phyloP scores from a whole-genome alignment of 2,888 invertebrate species.

The Creontiades dilutus region DNA sequence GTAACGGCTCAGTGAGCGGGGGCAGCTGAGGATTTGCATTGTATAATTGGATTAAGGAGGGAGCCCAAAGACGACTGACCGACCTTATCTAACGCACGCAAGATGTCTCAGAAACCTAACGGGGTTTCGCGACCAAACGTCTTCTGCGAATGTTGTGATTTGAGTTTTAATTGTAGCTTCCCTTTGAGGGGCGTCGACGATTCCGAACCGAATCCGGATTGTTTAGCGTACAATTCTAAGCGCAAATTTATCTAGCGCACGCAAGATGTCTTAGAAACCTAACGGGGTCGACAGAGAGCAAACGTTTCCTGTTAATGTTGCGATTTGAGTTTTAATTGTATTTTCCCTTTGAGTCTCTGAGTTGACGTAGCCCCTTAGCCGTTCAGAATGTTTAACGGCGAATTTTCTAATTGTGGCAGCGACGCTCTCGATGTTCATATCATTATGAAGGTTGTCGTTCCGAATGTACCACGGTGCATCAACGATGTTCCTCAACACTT shows the following conservation, averaged over 20 bases:
- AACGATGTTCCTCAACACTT: too few relatives aligned
- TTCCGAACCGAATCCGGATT: too few relatives aligned
- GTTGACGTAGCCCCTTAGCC: too few relatives aligned
- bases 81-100: slow-evolving; percentile 1
- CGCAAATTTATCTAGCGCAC: not conserved
- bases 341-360: not conserved
- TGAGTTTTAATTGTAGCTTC: not conserved
- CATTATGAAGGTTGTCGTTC: too few relatives aligned
- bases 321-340: slow-evolving; percentile 18
- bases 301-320: not conserved
- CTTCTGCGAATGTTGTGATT: not conserved
- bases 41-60: slow-evolving; percentile 57
- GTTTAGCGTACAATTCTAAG: too few relatives aligned
- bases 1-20: not conserved
- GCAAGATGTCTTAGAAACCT: not conserved
- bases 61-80: not conserved
- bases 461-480: too few relatives aligned
- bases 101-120: not conserved
- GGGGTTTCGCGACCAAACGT: not conserved
- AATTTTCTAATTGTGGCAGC: too few relatives aligned
- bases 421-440: too few relatives aligned
- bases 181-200: not conserved
- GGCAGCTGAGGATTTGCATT: slow-evolving; percentile 40
- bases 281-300: not conserved
- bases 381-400: too few relatives aligned